A percentile compares a stretch with the other conserved stretches of the same genome.
Conservation (phyloP, 2,888 invertebrate species). For the Myopa tessellatipennis region DNA sequence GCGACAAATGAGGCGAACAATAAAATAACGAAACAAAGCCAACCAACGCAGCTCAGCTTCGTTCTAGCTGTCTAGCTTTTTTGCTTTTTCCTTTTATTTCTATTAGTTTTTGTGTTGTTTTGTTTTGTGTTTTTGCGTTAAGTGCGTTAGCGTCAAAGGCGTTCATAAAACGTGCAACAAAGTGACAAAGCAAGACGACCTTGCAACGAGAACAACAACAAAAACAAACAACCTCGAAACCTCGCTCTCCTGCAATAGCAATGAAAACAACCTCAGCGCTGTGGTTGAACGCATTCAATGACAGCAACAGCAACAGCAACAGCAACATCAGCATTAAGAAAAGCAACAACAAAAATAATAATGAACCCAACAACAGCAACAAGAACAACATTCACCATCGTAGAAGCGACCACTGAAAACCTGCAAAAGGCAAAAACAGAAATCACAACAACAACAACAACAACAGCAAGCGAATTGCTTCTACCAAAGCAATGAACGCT, state of each 20-base stretch:
- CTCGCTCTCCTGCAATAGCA: neutral
- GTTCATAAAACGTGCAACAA: slow-evolving; percentile 26
- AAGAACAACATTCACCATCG: slow-evolving; percentile 20
- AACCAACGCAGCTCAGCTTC: neutral
- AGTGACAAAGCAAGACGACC: slow-evolving; percentile 14
- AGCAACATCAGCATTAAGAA: neutral
- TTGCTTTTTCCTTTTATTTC: neutral
- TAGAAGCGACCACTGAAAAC: slow-evolving; percentile 3
- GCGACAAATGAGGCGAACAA: neutral
- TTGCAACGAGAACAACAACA: slow-evolving; percentile 19
- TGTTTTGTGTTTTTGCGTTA: neutral
- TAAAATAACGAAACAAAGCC: neutral
- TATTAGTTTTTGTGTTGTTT: neutral
- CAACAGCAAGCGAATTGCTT: neutral
- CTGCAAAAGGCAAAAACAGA: neutral
- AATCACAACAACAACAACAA: slow-evolving; percentile 15
- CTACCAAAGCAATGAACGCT: neutral
- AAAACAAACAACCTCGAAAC: slow-evolving; percentile 5
- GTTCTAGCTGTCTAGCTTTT: neutral
- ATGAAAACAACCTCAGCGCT: slow-evolving; percentile 24
- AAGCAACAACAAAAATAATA: slow-evolving; percentile 20
- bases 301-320: slow-evolving; percentile 1
- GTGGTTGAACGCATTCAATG: neutral
- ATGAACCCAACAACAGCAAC: slow-evolving; percentile 18
- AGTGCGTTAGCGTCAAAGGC: slow-evolving; percentile 21